Conservation (phyloP, 2,888 invertebrate species). For the Tenthredo notha region DNA sequence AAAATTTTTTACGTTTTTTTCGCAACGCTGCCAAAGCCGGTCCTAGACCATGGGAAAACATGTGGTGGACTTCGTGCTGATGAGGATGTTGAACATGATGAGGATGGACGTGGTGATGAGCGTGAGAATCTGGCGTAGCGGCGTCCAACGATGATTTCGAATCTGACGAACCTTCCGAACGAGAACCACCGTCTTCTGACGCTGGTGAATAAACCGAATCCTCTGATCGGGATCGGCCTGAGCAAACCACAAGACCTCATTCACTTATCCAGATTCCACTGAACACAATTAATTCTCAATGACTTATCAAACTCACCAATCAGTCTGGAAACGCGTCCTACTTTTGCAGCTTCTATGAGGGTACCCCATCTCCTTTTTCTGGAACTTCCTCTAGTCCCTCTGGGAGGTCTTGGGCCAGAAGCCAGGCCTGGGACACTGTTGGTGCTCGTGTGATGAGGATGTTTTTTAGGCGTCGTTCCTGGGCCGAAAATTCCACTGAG, state of each 20-base stretch:
- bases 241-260: background rate
- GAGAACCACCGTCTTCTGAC: constrained; percentile 85
- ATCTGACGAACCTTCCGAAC: constrained; percentile 84
- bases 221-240: constrained; percentile 84
- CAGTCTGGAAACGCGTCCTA: constrained; percentile 88
- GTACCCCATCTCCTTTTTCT: constrained; percentile 92
- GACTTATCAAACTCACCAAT: constrained; percentile 80
- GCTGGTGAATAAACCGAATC: constrained; percentile 88
- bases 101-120: constrained; percentile 66
- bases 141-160: constrained; percentile 84
- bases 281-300: no score
- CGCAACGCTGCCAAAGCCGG: constrained; percentile 87
- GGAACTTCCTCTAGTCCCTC: constrained; percentile 71
- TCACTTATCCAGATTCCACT: no score
- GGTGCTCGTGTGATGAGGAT: constrained; percentile 77
- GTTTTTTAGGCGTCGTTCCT: constrained; percentile 79
- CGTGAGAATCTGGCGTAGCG: constrained; percentile 60
- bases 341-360: constrained; percentile 92
- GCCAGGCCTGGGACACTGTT: constrained; percentile 74
- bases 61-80: constrained; percentile 65
- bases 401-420: constrained; percentile 65
- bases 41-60: constrained; percentile 69
- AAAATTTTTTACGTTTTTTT: constrained; percentile 91
- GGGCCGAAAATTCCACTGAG: constrained; percentile 85
- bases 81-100: constrained; percentile 68